Conservation (phyloP, 2,113 vertebrate genomes). For the Rhinichthys klamathensis region DNA sequence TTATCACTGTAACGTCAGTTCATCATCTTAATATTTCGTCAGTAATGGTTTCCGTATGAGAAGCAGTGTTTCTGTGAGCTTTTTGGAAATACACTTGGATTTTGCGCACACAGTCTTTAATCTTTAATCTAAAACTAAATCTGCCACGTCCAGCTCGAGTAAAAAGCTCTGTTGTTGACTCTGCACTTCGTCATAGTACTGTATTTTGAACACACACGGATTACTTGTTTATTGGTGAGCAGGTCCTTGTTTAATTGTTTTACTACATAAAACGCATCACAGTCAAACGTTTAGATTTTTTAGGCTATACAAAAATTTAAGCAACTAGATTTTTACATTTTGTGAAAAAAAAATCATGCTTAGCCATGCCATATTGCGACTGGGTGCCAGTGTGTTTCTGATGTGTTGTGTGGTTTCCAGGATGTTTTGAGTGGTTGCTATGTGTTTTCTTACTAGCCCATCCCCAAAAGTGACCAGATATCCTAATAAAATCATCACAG, state of each 20-base stretch:
- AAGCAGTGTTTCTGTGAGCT: not conserved
- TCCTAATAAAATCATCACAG: not conserved
- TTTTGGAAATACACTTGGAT: not conserved
- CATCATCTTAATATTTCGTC: slow-evolving; percentile 5
- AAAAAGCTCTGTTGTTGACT: not conserved
- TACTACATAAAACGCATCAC: not conserved
- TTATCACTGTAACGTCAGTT: slow-evolving; percentile 23
- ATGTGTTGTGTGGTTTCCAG: not conserved
- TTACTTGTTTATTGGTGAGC: slow-evolving; percentile 1
- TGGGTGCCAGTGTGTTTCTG: not conserved
- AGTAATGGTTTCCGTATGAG: not conserved
- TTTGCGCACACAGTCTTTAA: not conserved
- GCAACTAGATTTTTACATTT: not conserved
- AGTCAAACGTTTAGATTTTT: not conserved
- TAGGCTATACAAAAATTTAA: not conserved
- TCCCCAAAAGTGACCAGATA: not conserved
- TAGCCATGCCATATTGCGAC: not conserved
- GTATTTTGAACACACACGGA: not conserved
- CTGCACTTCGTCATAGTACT: not conserved
- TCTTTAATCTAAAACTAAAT: not conserved
- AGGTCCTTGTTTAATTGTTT: slow-evolving; percentile 2
- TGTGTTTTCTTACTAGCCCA: not conserved
- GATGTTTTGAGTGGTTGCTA: not conserved
- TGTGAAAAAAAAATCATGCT: not conserved
- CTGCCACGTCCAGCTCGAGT: not conserved